Evolutionary conservation across 2,113 vertebrate species (phyloP).

Genomic region (Nannobrachium achirus): DNA sequence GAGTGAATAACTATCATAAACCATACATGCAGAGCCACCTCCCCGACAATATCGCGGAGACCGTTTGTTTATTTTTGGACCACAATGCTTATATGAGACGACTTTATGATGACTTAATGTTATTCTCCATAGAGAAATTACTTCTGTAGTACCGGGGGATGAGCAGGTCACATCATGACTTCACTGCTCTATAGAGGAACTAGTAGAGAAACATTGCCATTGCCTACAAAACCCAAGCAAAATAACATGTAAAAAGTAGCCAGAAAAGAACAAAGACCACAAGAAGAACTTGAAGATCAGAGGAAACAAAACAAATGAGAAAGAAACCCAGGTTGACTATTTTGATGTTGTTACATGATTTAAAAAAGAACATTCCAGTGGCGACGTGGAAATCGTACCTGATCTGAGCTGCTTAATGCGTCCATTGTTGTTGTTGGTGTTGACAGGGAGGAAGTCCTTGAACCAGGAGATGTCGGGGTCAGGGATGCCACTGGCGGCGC

Average conservation of each 20-base stretch:
- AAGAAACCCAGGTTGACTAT: constrained; percentile 54
- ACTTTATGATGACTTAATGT: too few species aligned
- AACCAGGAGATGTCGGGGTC: constrained; percentile 99
- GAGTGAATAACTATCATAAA: too few species aligned
- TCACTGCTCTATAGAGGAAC: too few species aligned
- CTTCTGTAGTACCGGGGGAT: too few species aligned
- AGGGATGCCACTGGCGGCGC: constrained; percentile 97
- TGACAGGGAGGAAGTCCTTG: constrained; percentile 98
- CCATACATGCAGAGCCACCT: too few species aligned
- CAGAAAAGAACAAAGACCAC: constrained; percentile 53
- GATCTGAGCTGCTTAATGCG: constrained; percentile 99
- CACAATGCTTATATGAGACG: too few species aligned
- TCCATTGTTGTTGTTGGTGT: constrained; percentile 98
- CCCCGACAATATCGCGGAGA: too few species aligned
- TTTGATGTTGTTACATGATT: background rate
- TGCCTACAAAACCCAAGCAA: constrained; percentile 87
- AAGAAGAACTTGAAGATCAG: constrained; percentile 49
- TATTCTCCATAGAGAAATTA: too few species aligned
- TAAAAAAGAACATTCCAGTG: constrained; percentile 44
- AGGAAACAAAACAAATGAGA: constrained; percentile 47
- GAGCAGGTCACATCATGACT: too few species aligned
- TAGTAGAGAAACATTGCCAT: constrained; percentile 83
- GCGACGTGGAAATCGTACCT: constrained; percentile 89
- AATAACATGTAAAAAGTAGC: constrained; percentile 75
- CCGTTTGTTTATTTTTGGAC: too few species aligned